Evolutionary conservation across 2,797 vertebrate species (phyloP).

Genomic region (Perodicticus potto): DNA sequence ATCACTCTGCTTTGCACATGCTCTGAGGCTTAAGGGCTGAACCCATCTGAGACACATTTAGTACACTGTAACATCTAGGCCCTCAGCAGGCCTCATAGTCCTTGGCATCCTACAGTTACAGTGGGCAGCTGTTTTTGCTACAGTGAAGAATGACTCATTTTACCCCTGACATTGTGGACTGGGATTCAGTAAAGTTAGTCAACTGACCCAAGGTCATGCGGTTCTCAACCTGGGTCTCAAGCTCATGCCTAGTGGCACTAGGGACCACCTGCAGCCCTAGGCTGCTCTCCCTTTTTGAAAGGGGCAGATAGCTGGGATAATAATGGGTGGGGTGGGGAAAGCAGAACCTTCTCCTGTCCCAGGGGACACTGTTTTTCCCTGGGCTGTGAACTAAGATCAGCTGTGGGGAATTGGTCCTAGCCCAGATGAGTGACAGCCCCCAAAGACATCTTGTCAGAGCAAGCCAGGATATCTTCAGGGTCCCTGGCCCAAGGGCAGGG

Average conservation of each 20-base stretch:
- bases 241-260: neutral
- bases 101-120: neutral
- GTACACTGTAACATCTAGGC: neutral
- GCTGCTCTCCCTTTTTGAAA: neutral
- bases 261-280: neutral
- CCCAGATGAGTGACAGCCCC: neutral
- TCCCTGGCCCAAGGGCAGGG: rapidly evolving
- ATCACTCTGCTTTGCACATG: neutral
- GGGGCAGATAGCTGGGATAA: neutral
- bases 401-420: neutral
- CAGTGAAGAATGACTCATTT: neutral
- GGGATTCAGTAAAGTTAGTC: neutral
- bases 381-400: neutral
- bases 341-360: neutral
- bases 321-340: neutral
- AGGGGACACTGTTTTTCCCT: neutral
- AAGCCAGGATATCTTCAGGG: neutral
- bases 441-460: neutral
- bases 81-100: neutral
- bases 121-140: neutral
- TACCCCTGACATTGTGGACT: neutral
- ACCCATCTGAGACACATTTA: neutral
- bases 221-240: neutral
- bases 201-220: no score
- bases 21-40: neutral